Percentiles rank a stretch among this genome's conserved stretches.
Evolutionary conservation across 2,113 vertebrate genomes (phyloP).

Genomic region (Rhynchomys soricoides): DNA sequence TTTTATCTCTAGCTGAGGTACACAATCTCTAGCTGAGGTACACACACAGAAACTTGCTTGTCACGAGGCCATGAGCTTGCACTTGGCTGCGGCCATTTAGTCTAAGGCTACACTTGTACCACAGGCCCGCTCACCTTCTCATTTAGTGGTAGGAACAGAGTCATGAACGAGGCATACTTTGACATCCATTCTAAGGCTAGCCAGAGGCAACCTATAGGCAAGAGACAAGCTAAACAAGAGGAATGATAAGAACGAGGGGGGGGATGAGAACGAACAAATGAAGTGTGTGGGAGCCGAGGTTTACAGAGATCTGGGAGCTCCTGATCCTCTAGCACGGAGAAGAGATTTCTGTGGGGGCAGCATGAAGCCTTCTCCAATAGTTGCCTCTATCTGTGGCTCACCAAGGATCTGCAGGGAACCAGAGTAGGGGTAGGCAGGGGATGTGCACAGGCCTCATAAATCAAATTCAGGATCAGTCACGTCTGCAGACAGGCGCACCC

Average conservation of each 20-base stretch:
- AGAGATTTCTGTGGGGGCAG: background rate
- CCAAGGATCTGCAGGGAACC: background rate
- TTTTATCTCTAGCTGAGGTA: background rate
- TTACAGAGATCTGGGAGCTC: background rate
- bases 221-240: background rate
- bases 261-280: background rate
- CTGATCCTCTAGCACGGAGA: background rate
- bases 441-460: background rate
- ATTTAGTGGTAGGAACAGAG: background rate
- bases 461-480: background rate
- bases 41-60: background rate
- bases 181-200: background rate
- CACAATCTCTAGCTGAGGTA: background rate
- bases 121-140: fast-evolving
- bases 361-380: background rate
- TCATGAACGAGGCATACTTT: background rate
- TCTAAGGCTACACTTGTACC: background rate
- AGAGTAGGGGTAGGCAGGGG: background rate
- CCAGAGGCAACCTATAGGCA: background rate
- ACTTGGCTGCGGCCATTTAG: no score
- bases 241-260: background rate
- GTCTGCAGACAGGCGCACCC: background rate
- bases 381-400: slow-evolving; percentile 37
- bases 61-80: fast-evolving
- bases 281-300: background rate